Conservation (phyloP, 2,888 invertebrate genomes). For the Matsumyia berberina region DNA sequence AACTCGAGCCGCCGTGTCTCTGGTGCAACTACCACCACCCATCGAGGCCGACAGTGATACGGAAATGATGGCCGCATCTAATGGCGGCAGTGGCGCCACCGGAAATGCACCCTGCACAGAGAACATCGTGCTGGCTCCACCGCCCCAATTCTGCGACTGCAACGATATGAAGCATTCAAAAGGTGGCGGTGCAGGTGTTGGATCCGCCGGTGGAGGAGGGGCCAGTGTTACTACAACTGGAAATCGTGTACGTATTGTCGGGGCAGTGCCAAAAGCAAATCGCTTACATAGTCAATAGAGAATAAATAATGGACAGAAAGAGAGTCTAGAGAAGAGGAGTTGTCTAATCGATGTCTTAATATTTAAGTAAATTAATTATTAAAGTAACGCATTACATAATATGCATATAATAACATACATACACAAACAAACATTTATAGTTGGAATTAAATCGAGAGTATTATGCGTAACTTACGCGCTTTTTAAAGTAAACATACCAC, state of each 20-base stretch:
- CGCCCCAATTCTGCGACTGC: slow-evolving; percentile 94
- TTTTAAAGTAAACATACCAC: slow-evolving; percentile 3
- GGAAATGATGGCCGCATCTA: slow-evolving; percentile 83
- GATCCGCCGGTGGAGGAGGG: slow-evolving; percentile 63
- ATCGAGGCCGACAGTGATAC: slow-evolving; percentile 89
- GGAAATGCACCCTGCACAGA: slow-evolving; percentile 83
- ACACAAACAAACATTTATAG: slow-evolving; percentile 31
- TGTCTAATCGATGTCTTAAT: slow-evolving; percentile 51
- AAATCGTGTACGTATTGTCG: slow-evolving; percentile 91
- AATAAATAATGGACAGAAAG: slow-evolving; percentile 38
- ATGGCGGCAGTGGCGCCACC: slow-evolving; percentile 59
- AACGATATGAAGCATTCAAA: slow-evolving; percentile 85
- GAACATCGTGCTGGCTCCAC: slow-evolving; percentile 91
- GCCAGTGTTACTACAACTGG: slow-evolving; percentile 66
- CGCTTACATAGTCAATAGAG: slow-evolving; percentile 81
- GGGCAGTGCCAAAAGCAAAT: slow-evolving; percentile 90
- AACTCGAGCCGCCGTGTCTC: slow-evolving; percentile 89
- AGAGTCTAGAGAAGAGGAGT: slow-evolving; percentile 2
- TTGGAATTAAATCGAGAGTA: slow-evolving; percentile 39
- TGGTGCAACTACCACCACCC: slow-evolving; percentile 93
- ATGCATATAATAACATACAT: slow-evolving; percentile 35
- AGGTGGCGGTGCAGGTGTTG: slow-evolving; percentile 62
- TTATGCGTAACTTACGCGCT: slow-evolving; percentile 16
- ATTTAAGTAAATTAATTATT: slow-evolving; percentile 64
- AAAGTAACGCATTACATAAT: slow-evolving; percentile 36